Base-by-base conservation (phyloP, 2,797 vertebrate genomes). In the Rhinichthys osculus region DNA sequence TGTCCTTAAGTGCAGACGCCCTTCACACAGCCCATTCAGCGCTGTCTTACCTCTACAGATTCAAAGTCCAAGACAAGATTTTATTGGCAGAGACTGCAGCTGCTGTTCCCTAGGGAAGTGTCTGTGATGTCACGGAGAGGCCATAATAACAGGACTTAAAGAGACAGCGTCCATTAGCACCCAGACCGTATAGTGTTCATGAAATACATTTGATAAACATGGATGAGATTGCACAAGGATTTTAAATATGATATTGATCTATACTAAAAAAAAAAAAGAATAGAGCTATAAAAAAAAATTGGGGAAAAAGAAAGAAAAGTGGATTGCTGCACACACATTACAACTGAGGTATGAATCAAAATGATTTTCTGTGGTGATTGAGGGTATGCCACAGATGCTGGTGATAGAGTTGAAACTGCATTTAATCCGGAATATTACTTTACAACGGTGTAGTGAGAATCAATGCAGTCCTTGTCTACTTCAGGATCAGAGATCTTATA, bases 41-140 rank as follows among this genome's bases (percentile, higher is more conserved):
- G 1, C 27, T 4, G 17, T n/a, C 71, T 64, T 83, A 74, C 47
- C 71, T 78, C 66, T 11, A 80, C 79, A 50, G 81, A 84, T 85
- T 87, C 64, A 62, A 62, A 81, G 73, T 64, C 7, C 52, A 50
- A 67, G 23, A 88, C 70, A 86, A 69, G 70, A 72, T 83, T 85
- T 71, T 72, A 78, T 40, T 87, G 67, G 82, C 42, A 82, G 62
- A 27, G n/a, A 54, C 76, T 78, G 23, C 38, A 66, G 72, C 66
- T 78, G 47, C 71, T 89, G 30, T 81, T 66, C 57, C 71, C 62
- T 59, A 64, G 72, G 78, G 82, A 86, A 38, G 52, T 52, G 82
- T 74, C 70, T 86, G 79, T 85, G 86, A 91, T 86, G 89, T 91
- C 87, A 90, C 67, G 19, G 82, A 71, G 66, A 81, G 66, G 62